phyloP scores from a whole-genome alignment of 2,888 invertebrate genomes.

The Lycophotia porphyrea region DNA sequence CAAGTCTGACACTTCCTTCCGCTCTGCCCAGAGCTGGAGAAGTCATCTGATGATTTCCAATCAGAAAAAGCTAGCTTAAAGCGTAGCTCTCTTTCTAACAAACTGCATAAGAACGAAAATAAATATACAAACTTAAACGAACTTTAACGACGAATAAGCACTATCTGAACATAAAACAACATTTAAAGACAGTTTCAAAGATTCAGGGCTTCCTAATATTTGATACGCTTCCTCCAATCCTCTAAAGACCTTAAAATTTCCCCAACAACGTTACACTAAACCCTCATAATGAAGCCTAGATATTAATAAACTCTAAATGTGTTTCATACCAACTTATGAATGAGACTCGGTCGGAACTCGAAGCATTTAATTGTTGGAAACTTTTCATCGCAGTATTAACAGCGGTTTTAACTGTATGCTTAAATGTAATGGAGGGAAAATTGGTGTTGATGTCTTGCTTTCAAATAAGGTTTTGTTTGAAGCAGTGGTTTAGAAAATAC shows the following conservation, averaged over 20 bases:
- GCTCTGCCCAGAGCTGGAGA: too few relatives aligned
- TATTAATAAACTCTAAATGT: slow-evolving; percentile 60
- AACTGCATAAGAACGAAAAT: background rate
- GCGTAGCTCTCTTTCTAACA: background rate
- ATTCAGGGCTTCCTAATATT: background rate
- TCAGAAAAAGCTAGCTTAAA: too few relatives aligned
- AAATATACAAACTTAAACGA: background rate
- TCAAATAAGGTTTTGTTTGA: slow-evolving; percentile 17
- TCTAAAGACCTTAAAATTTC: background rate
- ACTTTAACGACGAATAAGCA: background rate
- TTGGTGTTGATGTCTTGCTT: slow-evolving; percentile 39
- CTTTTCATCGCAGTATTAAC: slow-evolving; percentile 48
- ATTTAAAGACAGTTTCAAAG: background rate
- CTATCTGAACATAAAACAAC: background rate
- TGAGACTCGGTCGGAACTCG: slow-evolving; percentile 42
- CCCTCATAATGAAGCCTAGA: slow-evolving; percentile 41
- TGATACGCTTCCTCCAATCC: background rate
- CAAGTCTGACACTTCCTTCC: too few relatives aligned
- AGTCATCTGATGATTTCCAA: too few relatives aligned
- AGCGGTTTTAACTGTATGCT: slow-evolving; percentile 32
- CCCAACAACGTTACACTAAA: slow-evolving; percentile 13
- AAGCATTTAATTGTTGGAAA: slow-evolving; percentile 54
- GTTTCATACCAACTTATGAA: slow-evolving; percentile 58
- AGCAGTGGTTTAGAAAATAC: background rate
- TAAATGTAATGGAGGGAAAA: slow-evolving; percentile 46